Base-by-base conservation (phyloP, 2,888 invertebrate species). In the Lycocerus yunnanus region DNA sequence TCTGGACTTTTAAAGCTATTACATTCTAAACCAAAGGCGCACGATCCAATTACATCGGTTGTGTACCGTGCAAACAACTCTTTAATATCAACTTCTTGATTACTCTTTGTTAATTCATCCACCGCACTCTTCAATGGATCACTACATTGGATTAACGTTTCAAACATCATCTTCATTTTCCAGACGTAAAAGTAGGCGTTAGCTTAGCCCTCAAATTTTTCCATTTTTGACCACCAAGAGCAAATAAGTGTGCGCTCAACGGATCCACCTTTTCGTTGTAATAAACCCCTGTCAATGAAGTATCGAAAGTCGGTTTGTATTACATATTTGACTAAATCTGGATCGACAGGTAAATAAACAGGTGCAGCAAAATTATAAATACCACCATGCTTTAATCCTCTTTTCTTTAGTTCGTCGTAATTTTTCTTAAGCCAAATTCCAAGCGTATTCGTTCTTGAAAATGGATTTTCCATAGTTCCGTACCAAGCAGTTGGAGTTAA, bases 231-330 rank as follows among this genome's bases (percentile, higher is more conserved):
- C 90, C 91, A 69, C 87, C 87, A 61, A 89, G 81, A 75, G 88
- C 86, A 78, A 92, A 91, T 1, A 93, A 82, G 81, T 90, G 90
- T 0, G 86, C 89, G 0, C 90, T 88, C 18, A 92, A 77, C 0
- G 89, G 90, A 83, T 92, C 91, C 1, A 87, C 86, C 11, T 88
- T 84, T 66, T 90, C 90, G 69, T 91, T 90, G 8, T 84, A 85
- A 79, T 89, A 90, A n/a, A 89, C 91, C 92, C 67, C 91, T 90
- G 74, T 92, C 91, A 81, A 89, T 89, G 76, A 93, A 93, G 81
- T 90, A 85, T 3, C 85, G 85, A 78, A 91, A 92, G 79, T 92
- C 92, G 77, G 88, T 90, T 20, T 89, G 88, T 80, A 92, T 81
- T 15, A 92, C 85, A 61, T 87, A 86, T 71, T 83, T 83, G 9